Evolutionary conservation across 2,797 vertebrate genomes (phyloP).

Genomic region (Urosaurus nigricauda): DNA sequence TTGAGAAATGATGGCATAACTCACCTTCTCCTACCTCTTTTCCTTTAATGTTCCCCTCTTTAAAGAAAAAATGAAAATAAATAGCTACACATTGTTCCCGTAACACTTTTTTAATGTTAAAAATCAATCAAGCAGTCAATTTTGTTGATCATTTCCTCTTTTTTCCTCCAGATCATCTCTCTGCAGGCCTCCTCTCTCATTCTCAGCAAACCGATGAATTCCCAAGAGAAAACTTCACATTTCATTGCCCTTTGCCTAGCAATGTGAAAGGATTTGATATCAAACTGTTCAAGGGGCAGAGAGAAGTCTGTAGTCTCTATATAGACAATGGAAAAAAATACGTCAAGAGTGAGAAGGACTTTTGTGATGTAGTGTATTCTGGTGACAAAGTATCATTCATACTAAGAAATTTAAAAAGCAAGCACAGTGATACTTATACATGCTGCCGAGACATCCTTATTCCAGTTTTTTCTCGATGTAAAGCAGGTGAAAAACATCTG

Average conservation of each 20-base stretch:
- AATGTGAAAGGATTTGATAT: slow-evolving; percentile 74
- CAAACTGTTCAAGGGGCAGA: slow-evolving; percentile 70
- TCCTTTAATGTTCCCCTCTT: not conserved
- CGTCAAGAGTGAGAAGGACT: slow-evolving; percentile 20
- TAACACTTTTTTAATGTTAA: not conserved
- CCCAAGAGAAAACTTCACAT: slow-evolving; percentile 68
- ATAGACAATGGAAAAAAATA: not conserved
- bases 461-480: slow-evolving; percentile 70
- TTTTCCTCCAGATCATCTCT: slow-evolving; percentile 67
- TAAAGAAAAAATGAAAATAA: not conserved
- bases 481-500: slow-evolving; percentile 73
- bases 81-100: slow-evolving; percentile 14
- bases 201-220: slow-evolving; percentile 63
- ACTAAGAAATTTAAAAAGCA: slow-evolving; percentile 74
- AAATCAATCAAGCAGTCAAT: not conserved
- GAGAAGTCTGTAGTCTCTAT: slow-evolving; percentile 74
- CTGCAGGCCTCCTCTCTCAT: slow-evolving; percentile 20
- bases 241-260: slow-evolving; percentile 73
- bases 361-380: slow-evolving; percentile 69
- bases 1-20: not conserved
- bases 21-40: not conserved
- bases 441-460: slow-evolving; percentile 73
- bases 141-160: slow-evolving; percentile 29
- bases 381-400: slow-evolving; percentile 72
- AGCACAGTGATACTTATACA: slow-evolving; percentile 71